Evolutionary conservation across 2,797 vertebrate species (phyloP).

Genomic region (Telmatherina bonti): DNA sequence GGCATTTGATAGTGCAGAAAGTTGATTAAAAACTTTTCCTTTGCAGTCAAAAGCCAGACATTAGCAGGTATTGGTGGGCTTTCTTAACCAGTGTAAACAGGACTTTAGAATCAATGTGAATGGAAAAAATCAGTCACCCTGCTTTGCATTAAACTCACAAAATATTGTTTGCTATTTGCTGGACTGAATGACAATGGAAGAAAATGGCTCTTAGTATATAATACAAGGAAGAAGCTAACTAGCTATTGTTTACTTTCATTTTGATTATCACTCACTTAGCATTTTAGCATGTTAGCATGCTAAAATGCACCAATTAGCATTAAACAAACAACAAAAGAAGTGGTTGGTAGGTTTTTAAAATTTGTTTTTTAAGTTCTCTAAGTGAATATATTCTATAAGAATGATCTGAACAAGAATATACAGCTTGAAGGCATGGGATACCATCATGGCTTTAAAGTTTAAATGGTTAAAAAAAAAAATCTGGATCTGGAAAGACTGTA

Average conservation of each 20-base stretch:
- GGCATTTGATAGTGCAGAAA: too few species aligned
- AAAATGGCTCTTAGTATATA: too few species aligned
- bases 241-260: neutral
- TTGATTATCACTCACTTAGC: too few species aligned
- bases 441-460: slow-evolving; percentile 26
- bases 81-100: too few species aligned
- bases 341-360: neutral
- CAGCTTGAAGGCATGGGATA: slow-evolving; percentile 3
- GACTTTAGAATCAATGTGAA: too few species aligned
- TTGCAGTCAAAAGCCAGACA: too few species aligned
- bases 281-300: neutral
- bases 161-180: too few species aligned
- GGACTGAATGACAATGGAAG: neutral
- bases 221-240: neutral
- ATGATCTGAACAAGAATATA: slow-evolving; percentile 22
- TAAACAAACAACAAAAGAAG: neutral
- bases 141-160: too few species aligned
- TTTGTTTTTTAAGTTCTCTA: neutral
- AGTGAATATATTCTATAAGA: neutral
- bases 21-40: too few species aligned
- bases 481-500: slow-evolving; percentile 20
- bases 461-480: slow-evolving; percentile 42
- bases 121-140: too few species aligned
- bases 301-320: neutral
- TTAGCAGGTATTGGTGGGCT: too few species aligned